phyloP scores from a whole-genome alignment of 1,140 invertebrate species.

The Tetramorium alpestre region DNA sequence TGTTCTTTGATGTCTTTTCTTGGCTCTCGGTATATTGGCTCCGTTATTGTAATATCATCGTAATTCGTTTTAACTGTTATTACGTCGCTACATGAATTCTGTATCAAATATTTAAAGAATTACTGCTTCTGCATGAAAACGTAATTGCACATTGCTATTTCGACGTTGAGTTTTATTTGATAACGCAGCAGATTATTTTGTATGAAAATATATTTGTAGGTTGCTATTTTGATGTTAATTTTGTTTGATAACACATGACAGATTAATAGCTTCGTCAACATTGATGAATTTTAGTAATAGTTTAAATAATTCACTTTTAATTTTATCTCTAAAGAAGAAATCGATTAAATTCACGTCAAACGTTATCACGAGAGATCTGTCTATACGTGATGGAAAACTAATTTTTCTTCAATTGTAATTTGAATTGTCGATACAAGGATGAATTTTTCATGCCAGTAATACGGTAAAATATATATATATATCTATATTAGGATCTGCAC shows the following conservation, averaged over 20 bases:
- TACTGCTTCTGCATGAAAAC: background rate
- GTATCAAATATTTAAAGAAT: background rate
- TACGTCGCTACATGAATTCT: background rate
- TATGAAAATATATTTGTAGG: background rate
- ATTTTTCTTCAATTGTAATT: background rate
- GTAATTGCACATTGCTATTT: background rate
- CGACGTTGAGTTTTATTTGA: background rate
- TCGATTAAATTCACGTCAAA: background rate
- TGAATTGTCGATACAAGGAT: background rate
- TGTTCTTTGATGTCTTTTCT: conserved; percentile 16
- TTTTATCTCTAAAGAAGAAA: background rate
- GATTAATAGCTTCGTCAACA: background rate
- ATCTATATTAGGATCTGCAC: background rate
- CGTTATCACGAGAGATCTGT: background rate
- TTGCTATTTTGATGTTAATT: background rate
- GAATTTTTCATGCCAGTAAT: background rate
- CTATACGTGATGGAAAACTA: background rate
- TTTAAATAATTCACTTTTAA: background rate
- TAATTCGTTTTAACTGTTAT: background rate
- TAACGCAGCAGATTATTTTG: background rate
- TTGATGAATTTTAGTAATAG: background rate
- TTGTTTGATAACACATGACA: background rate
- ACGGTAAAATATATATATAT: background rate
- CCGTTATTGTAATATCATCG: background rate
- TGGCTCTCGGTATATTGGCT: background rate